Base-by-base conservation (phyloP, 2,797 vertebrate species). In the Pantherophis vulpinus region DNA sequence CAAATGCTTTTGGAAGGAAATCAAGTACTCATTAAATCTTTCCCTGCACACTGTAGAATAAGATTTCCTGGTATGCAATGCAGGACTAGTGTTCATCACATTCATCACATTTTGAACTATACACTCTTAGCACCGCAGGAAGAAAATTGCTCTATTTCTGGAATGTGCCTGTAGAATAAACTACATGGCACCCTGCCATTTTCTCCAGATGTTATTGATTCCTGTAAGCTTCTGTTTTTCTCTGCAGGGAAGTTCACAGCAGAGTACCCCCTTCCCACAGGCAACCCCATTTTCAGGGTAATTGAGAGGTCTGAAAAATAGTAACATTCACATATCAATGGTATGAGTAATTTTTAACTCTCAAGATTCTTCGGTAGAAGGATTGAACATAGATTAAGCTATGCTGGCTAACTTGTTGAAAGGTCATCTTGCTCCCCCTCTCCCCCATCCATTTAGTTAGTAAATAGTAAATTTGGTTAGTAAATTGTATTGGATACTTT, bases 61-160 rank as follows among this genome's bases (percentile, higher is more conserved):
- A 55, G 42, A 5, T 47, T 66, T 95, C 29, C 20, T 74, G 91
- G 91, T 90, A 94, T 1, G 3, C 5, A 95, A 54, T 32, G 56
- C 93, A 55, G 23, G 79, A 91, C 74, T 83, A 70, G 92, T 92
- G 88, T 61, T 94, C n/a, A 47, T 93, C 87, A 94, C 74, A 25
- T 87, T 94, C 88, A 87, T 89, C 88, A 88, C 66, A 58, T 91
- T 94, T 87, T 95, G 54, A 94, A 90, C 55, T 86, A 5, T 86
- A 79, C 51, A 87, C 13, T n/a, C 55, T 88, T 91, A 91, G 42
- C 51, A 42, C 61, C 91, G 12, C 59, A 83, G 94, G 91, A 83
- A 0, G 0, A 55, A 91, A 90, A 55, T 90, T 32, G 47, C 89
- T 91, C 20, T 92, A 56, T 60, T 58, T 56, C 83, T 61, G 55